Base-by-base conservation (phyloP, 2,888 invertebrate genomes). In the Sycophila texana region DNA sequence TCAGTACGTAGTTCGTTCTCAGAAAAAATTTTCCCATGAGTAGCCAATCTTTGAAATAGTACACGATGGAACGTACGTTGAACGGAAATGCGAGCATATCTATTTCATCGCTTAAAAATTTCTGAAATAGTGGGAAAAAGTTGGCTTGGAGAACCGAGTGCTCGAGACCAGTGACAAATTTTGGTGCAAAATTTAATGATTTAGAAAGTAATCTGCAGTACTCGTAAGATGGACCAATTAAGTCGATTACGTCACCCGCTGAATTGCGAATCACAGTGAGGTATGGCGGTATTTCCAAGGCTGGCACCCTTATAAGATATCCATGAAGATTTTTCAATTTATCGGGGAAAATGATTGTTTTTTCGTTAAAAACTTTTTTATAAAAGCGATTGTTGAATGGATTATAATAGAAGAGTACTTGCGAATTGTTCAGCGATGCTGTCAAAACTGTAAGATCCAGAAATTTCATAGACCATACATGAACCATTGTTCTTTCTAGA, bases 31-130 rank as follows among this genome's bases (percentile, higher is more conserved):
- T 61, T 12, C 71, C 71, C 47, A 71, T 60, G 20, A 60, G 22
- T 7, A 71, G 16, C 26, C 22, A 49, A n/a, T 71, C 60, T 20
- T 13, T 1, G 14, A 60, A 71, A 4, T 71, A 10, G 51, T 63
- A 72, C 72, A 72, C 18, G 30, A 72, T 72, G 1, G 72, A 72
- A 2, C 61, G n/a, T 10, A 73, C 63, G 18, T 73, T 73, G 16
- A 63, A 73, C 2, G 63, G 73, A 1, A 73, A 39, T 3, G 53
- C 39, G 1, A 73, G 20, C 63, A 73, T 65, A 22, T 73, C 63
- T n/a, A 63, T 55, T 18, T 73, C 73, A 14, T 14, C 39, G 0
- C 13, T 63, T 53, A 12, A 10, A 1, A 73, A 20, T 53, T 61
- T 53, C 5, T 65, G 14, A 18, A 74, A 74, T 16, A 65, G 14